Percentiles rank a stretch among this genome's conserved stretches.
These are phyloP conservation scores for Incurvaria masculella DNA, from an alignment of 2,888 invertebrate genomes.

Conservation along the genomic window DNA sequence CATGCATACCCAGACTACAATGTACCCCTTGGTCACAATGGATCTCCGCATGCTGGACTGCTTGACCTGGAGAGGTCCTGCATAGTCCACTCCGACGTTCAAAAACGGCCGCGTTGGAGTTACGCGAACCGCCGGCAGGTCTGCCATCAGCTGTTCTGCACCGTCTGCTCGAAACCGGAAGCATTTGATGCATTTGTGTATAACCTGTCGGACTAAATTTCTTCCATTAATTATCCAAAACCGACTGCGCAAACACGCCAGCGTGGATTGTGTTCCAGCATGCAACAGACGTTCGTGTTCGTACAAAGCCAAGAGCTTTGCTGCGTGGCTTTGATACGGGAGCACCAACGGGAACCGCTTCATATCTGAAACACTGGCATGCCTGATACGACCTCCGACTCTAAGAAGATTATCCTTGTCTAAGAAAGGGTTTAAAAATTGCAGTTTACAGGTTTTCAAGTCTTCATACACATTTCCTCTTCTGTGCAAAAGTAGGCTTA, in stretches of 20 bases:
- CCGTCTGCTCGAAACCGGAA: slow-evolving; percentile 5
- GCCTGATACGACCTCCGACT: too few species aligned
- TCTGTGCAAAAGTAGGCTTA: not conserved
- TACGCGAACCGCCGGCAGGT: slow-evolving; percentile 10
- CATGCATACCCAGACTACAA: not conserved
- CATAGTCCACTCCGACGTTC: not conserved
- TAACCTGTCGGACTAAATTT: slow-evolving; percentile 6
- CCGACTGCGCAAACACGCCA: slow-evolving; percentile 14
- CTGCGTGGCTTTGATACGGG: slow-evolving; percentile 3
- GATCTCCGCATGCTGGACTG: slow-evolving; percentile 8
- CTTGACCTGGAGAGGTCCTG: not conserved
- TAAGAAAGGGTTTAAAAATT: slow-evolving; percentile 3
- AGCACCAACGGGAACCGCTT: slow-evolving; percentile 4
- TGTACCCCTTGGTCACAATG: slow-evolving; percentile 9
- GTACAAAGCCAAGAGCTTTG: slow-evolving; percentile 7
- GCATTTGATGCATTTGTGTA: slow-evolving; percentile 15
- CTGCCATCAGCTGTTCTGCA: slow-evolving; percentile 13
- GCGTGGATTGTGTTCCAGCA: slow-evolving; percentile 14
- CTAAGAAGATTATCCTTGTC: too few species aligned
- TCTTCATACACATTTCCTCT: not conserved
- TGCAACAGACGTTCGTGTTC: slow-evolving; percentile 11
- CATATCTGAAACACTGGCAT: slow-evolving; percentile 6
- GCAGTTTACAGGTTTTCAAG: slow-evolving; percentile 1
- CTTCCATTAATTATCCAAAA: slow-evolving; percentile 13
- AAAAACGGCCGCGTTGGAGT: not conserved